Conservation (phyloP, 2,888 invertebrate species). For the Glyphotaelius pellucidus region DNA sequence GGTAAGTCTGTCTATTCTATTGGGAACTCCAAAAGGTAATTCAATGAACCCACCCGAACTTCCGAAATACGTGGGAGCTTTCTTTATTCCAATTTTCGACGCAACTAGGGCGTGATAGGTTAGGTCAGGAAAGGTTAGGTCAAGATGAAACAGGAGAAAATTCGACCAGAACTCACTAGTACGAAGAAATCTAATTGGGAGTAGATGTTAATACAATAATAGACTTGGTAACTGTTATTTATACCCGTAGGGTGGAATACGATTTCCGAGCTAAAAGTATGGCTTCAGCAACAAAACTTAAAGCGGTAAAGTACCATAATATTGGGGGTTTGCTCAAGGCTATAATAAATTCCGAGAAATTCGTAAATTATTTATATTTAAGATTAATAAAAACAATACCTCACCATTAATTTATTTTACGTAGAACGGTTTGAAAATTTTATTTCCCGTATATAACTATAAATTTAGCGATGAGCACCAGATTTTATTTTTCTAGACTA, state of each 20-base stretch:
- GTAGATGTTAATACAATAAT: neutral
- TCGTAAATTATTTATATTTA: too few relatives aligned
- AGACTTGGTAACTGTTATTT: neutral
- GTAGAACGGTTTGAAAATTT: too few relatives aligned
- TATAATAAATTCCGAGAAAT: too few relatives aligned
- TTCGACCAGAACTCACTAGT: neutral
- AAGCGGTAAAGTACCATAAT: too few relatives aligned
- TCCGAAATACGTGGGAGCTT: neutral
- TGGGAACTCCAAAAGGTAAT: neutral
- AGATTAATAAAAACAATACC: too few relatives aligned
- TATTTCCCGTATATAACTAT: too few relatives aligned
- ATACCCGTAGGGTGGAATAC: neutral
- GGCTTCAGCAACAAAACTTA: neutral
- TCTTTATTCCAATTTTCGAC: neutral
- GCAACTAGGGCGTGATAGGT: slow-evolving; percentile 22
- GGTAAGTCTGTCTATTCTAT: neutral
- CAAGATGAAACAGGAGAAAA: neutral
- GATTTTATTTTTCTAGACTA: too few relatives aligned
- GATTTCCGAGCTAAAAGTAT: neutral
- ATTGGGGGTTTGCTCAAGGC: too few relatives aligned
- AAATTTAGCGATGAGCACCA: too few relatives aligned
- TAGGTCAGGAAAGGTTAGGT: slow-evolving; percentile 27
- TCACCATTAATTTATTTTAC: too few relatives aligned
- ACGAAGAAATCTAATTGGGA: neutral
- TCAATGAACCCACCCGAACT: slow-evolving; percentile 6